Evolutionary conservation across 2,888 invertebrate species (phyloP).

Genomic region (Caenorhabditis wallacei): DNA sequence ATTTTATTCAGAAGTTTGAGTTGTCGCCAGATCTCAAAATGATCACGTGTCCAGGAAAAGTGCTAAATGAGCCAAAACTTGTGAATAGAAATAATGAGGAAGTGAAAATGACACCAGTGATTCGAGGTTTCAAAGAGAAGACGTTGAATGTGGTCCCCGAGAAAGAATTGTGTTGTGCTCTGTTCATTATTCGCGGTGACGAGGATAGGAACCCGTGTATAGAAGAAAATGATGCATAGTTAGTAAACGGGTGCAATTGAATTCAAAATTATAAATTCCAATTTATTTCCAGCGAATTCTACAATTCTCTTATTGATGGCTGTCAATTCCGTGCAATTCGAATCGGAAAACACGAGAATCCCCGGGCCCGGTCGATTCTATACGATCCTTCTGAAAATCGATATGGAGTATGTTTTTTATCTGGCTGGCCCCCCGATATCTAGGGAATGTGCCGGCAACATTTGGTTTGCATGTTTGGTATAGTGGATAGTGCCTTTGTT

Average conservation of each 20-base stretch:
- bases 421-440: too few relatives aligned
- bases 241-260: background rate
- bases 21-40: conserved; percentile 47
- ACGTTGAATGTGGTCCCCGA: conserved; percentile 52
- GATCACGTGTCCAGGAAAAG: conserved; percentile 53
- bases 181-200: conserved; percentile 20
- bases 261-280: background rate
- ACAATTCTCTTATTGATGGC: conserved; percentile 23
- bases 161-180: conserved; percentile 38
- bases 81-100: conserved; percentile 42
- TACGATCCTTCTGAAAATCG: background rate
- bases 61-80: conserved; percentile 53
- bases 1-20: conserved; percentile 41
- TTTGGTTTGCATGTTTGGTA: too few relatives aligned
- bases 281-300: conserved; percentile 15
- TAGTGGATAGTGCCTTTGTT: too few relatives aligned
- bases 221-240: background rate
- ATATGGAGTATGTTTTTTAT: conserved; percentile 23
- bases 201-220: conserved; percentile 5
- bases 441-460: too few relatives aligned
- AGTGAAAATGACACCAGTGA: conserved; percentile 39
- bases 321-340: conserved; percentile 40
- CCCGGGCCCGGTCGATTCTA: conserved; percentile 13
- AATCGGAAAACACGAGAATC: conserved; percentile 12
- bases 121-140: conserved; percentile 56